A percentile compares a stretch with the other conserved stretches of the same genome.
These are phyloP conservation scores for Neodiprion lecontei DNA, from an alignment of 1,140 invertebrate genomes.

Conservation along the genomic window DNA sequence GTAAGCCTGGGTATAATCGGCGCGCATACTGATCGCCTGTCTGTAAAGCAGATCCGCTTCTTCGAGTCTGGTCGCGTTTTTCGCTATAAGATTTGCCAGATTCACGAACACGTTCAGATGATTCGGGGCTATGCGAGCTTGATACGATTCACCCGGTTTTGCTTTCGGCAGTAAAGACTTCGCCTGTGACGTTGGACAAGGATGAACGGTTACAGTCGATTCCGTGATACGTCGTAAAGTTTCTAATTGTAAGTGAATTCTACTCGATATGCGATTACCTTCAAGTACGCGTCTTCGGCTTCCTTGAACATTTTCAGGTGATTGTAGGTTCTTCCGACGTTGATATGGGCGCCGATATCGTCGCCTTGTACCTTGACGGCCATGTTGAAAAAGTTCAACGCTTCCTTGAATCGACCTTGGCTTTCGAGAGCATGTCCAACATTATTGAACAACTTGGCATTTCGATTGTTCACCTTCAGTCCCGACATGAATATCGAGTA, in stretches of 20 bases:
- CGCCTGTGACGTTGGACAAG: conserved; percentile 62
- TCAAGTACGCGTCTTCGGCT: conserved; percentile 90
- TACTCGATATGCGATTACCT: conserved; percentile 57
- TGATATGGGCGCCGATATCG: conserved; percentile 96
- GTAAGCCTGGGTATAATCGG: conserved; percentile 97
- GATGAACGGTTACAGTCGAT: background rate
- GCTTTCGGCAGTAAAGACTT: conserved; percentile 90
- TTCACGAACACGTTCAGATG: conserved; percentile 97
- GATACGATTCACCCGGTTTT: conserved; percentile 92
- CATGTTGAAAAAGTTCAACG: conserved; percentile 89
- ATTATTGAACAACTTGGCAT: conserved; percentile 97
- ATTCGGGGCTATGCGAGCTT: conserved; percentile 93
- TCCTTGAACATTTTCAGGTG: conserved; percentile 90
- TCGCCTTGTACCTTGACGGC: conserved; percentile 93
- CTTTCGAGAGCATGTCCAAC: conserved; percentile 94
- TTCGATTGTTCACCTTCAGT: conserved; percentile 87
- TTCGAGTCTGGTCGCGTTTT: conserved; percentile 88
- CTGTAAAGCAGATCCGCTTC: conserved; percentile 93
- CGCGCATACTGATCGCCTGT: conserved; percentile 95
- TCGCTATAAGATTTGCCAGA: conserved; percentile 92
- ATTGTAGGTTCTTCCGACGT: conserved; percentile 94
- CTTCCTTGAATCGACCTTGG: conserved; percentile 82
- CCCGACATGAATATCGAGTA: conserved; percentile 93
- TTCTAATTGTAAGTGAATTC: conserved; percentile 22
- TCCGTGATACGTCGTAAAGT: background rate